Evolutionary conservation across 2,113 vertebrate genomes (phyloP), one percentile per base, ranked within the genome.

Genomic region (Cheilinus undulatus): DNA sequence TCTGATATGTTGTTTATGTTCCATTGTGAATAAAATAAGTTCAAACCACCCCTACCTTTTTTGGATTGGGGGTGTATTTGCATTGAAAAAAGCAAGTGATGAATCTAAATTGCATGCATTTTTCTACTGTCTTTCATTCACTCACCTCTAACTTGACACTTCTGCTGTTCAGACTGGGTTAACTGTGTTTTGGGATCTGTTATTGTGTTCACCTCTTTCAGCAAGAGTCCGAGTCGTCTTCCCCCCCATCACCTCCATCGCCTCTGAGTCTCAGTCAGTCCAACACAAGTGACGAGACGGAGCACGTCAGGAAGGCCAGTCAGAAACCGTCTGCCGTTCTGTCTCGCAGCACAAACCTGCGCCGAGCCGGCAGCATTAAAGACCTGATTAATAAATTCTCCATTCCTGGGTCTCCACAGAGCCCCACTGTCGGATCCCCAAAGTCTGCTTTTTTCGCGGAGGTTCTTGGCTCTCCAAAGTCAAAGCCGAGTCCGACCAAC

Each of bases 371-470:
- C 48, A 92, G 91, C 17, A 69, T 93, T 30, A 93, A 93, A 83
- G 63, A 91, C 54, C 88, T 94, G 64, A 92, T 94, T 68, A 59
- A 27, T 66, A 91, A 67, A 79, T 94, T 93, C 76, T 93, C 92
- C 1, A 70, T 73, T 57, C 30, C 48, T 1, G 84, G 85, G 32
- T 11, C 59, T 10, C 48, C 36, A 10, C 66, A 20, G 45, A 73
- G 57, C 28, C 49, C 43, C 17, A 15, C 10, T 3, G 57, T 38
- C 34, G 73, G 43, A 59, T 15, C 22, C 32, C 14, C 9, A 7
- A 82, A 63, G 42, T 59, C 15, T 1, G 40, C 13, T 23, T 87
- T n/a, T n/a, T n/a, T 65, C 5, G 13, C 26, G 9, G 79, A 64
- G 28, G 26, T 43, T 27, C 30, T 45, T 0, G 3, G 32, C 15